These are phyloP conservation scores for Oikopleura vanhoeffeni DNA, from an alignment of 23 tunicate species.

Conservation along the genomic window DNA sequence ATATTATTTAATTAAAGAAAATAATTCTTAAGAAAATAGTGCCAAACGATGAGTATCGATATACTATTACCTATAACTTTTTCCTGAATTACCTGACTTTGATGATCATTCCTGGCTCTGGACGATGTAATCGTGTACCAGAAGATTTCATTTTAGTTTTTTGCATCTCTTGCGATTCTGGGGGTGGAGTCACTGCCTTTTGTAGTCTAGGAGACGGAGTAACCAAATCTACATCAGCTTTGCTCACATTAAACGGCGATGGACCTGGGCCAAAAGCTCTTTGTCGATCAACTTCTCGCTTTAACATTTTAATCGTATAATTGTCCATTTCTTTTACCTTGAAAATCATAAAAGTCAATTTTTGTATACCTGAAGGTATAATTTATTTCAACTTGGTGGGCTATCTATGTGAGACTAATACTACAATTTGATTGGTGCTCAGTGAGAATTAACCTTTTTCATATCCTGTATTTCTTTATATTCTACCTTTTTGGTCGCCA, in stretches of 20 bases:
- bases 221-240: not conserved
- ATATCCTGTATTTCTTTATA: no score
- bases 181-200: not conserved
- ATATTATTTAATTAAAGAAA: no score
- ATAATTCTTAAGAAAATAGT: no score
- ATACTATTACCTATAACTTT: no score
- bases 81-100: slow-evolving; percentile 14
- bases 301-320: not conserved
- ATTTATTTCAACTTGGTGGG: no score
- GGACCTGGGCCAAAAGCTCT: slow-evolving; percentile 14
- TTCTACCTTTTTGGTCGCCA: no score
- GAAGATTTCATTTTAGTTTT: not conserved
- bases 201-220: not conserved
- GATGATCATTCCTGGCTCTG: slow-evolving; percentile 13
- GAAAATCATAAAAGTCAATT: no score
- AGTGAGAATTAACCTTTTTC: no score
- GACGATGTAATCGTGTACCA: not conserved
- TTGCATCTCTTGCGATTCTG: not conserved
- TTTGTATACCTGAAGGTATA: no score
- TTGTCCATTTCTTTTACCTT: not conserved
- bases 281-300: not conserved
- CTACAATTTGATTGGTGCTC: no score
- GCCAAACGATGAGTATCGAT: no score
- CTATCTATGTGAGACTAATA: no score
- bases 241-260: not conserved